Evolutionary conservation across 2,113 vertebrate genomes (phyloP), one percentile per base, ranked within the genome.

Genomic region (Protobothrops mucrosquamatus): DNA sequence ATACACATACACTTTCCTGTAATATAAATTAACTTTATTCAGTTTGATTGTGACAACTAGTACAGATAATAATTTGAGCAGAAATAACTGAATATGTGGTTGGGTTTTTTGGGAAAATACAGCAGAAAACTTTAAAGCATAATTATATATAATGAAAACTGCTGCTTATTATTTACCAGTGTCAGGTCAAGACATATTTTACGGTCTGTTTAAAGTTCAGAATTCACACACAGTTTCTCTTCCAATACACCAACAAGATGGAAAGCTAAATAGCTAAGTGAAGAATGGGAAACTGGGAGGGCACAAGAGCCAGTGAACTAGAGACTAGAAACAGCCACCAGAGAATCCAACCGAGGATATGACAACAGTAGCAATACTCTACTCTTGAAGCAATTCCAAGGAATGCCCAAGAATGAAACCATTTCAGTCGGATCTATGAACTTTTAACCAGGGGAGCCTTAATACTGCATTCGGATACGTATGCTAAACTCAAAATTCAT

Each of bases 101-200:
- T 94, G 93, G 81, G 22, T 48, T 94, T 94, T 94, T 95, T 56
- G 48, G 46, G 69, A 94, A 94, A 26, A 90, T 74, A 86, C 56
- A 69, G 93, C 92, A 64, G 69, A 64, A 96, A 94, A 94, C 92
- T 93, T 87, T 95, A 85, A 69, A 93, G 87, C 93, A 94, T 96
- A 96, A 94, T 94, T 90, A 95, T 94, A 85, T 93, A 95, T 96
- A 89, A 93, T 88, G 92, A 91, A 93, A 52, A 85, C 94, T 34
- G 85, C 94, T 97, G 91, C 91, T 95, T 94, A 92, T 90, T 94
- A 93, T 95, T 94, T 94, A 89, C 93, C 95, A 94, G 93, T 92
- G 90, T 94, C 96, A 95, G 94, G 94, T 95, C 96, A 96, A 95
- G 93, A 94, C 93, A 92, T 93, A 93, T 43, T 93, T 95, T 94